A percentile compares a stretch with the other conserved stretches of the same genome.
phyloP scores from a whole-genome alignment of 2,888 invertebrate species.

The Auanema freiburgensis region DNA sequence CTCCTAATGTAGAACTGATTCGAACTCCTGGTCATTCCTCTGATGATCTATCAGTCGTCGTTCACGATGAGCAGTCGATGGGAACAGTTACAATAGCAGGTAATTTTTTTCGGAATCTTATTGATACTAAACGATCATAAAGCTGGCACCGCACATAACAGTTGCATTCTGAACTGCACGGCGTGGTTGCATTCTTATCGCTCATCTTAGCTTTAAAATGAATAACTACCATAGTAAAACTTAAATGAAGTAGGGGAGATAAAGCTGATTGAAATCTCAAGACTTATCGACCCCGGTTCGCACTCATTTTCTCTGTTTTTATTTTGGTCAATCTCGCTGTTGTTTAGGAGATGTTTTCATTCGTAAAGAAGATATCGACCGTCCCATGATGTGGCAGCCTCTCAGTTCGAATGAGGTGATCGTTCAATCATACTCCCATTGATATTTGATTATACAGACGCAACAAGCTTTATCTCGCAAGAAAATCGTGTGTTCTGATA shows the following conservation, averaged over 20 bases:
- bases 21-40: slow-evolving; percentile 59
- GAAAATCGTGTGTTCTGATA: slow-evolving; percentile 41
- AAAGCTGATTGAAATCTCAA: no score
- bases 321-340: slow-evolving; percentile 15
- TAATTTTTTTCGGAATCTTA: no score
- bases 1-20: slow-evolving; percentile 52
- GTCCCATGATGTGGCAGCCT: slow-evolving; percentile 59
- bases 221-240: no score
- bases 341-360: slow-evolving; percentile 46
- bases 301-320: no score
- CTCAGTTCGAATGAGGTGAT: slow-evolving; percentile 46
- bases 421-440: neutral
- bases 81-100: slow-evolving; percentile 56
- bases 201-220: no score
- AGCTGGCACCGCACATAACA: neutral
- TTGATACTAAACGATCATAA: no score
- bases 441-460: slow-evolving; percentile 3
- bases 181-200: neutral
- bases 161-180: neutral
- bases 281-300: no score
- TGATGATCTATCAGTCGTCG: slow-evolving; percentile 58
- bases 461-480: slow-evolving; percentile 23
- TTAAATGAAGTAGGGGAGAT: no score
- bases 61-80: slow-evolving; percentile 43
- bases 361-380: slow-evolving; percentile 54